Percentiles rank a stretch among this genome's conserved stretches.
These are phyloP conservation scores for Oeneis ivallda DNA, from an alignment of 2,888 invertebrate genomes.

Conservation along the genomic window DNA sequence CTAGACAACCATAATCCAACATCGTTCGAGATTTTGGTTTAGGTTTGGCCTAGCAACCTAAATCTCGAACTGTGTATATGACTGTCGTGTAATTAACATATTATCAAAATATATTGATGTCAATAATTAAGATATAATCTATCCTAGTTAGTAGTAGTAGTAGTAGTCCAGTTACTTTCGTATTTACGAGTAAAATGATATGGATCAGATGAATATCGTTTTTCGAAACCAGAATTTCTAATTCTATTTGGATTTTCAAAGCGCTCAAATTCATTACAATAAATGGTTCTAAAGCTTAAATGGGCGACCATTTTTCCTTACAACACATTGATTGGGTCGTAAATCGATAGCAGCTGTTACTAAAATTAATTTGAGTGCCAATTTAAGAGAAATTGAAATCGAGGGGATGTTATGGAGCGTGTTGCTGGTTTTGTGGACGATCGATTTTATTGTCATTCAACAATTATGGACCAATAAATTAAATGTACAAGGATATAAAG, in stretches of 20 bases:
- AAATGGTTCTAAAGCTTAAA: slow-evolving; percentile 47
- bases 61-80: no score
- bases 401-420: slow-evolving; percentile 54
- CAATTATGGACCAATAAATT: slow-evolving; percentile 19
- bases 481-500: slow-evolving; percentile 4
- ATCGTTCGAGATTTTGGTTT: no score
- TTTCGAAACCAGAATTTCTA: neutral
- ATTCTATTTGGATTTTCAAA: neutral
- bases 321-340: slow-evolving; percentile 68
- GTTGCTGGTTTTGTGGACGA: slow-evolving; percentile 45
- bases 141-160: no score
- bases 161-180: no score
- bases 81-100: no score
- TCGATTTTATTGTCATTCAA: slow-evolving; percentile 43
- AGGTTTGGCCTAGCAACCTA: no score
- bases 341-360: slow-evolving; percentile 68
- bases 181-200: no score
- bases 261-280: slow-evolving; percentile 22
- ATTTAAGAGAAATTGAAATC: slow-evolving; percentile 68
- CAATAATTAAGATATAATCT: no score
- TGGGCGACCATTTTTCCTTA: slow-evolving; percentile 44
- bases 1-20: no score
- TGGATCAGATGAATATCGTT: no score
- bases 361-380: slow-evolving; percentile 67
- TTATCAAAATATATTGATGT: no score